Conservation (phyloP, 1,140 invertebrate species). For the Lysiphlebus fabarum region DNA sequence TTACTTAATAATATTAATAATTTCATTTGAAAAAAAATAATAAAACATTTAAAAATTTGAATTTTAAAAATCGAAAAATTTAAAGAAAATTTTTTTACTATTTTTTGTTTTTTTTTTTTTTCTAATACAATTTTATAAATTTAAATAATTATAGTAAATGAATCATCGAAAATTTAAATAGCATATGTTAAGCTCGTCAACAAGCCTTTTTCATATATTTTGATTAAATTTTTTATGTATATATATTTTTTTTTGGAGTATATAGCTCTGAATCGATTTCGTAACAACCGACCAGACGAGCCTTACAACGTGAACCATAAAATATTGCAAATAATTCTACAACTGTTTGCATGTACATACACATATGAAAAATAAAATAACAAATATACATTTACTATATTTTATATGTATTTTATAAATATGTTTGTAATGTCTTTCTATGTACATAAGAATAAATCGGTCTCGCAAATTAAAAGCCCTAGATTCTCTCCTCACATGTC, state of each 20-base stretch:
- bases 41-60: too few species aligned
- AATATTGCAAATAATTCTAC: conserved; percentile 16
- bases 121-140: too few species aligned
- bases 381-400: neutral
- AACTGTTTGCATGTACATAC: conserved; percentile 12
- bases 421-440: neutral
- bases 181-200: neutral
- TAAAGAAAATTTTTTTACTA: too few species aligned
- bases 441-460: neutral
- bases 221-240: conserved; percentile 14
- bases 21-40: too few species aligned
- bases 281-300: conserved; percentile 14
- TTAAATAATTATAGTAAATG: conserved; percentile 9
- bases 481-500: conserved; percentile 13
- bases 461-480: conserved; percentile 13
- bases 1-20: too few species aligned
- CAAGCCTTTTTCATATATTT: conserved; percentile 6
- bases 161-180: conserved; percentile 5
- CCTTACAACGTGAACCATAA: conserved; percentile 10
- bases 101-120: too few species aligned
- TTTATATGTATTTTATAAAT: neutral
- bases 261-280: conserved; percentile 15
- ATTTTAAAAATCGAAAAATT: too few species aligned
- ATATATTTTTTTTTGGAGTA: conserved; percentile 9
- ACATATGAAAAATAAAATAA: neutral